phyloP scores from a whole-genome alignment of 2,888 invertebrate species.

The Cataglyphis livida region DNA sequence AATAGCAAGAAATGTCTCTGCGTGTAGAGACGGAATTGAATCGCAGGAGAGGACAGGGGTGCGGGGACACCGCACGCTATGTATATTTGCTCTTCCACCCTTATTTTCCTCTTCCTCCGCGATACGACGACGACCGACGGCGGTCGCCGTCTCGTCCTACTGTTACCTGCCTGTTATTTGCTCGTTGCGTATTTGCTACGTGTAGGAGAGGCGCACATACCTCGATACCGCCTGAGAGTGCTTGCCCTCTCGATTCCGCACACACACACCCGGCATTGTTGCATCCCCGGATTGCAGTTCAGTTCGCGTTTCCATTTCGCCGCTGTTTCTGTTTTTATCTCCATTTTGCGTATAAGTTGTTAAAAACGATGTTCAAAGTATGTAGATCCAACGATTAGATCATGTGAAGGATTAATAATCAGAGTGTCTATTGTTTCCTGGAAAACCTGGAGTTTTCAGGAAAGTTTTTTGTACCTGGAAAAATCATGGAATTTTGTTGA shows the following conservation, averaged over 20 bases:
- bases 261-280: not conserved
- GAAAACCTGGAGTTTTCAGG: no score
- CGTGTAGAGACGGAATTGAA: conserved; percentile 57
- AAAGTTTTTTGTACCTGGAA: no score
- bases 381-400: not conserved
- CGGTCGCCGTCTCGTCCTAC: conserved; percentile 30
- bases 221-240: conserved; percentile 43
- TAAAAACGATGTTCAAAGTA: not conserved
- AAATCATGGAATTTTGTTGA: no score
- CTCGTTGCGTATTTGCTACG: conserved; percentile 56
- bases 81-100: conserved; percentile 50
- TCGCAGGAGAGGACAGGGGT: conserved; percentile 39
- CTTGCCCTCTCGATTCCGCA: conserved; percentile 42
- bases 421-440: no score
- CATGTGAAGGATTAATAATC: not conserved
- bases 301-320: conserved; percentile 15
- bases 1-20: not conserved
- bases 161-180: conserved; percentile 50
- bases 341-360: conserved; percentile 12
- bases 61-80: conserved; percentile 29
- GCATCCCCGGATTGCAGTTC: conserved; percentile 23
- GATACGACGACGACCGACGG: conserved; percentile 15
- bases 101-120: conserved; percentile 33
- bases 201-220: conserved; percentile 36
- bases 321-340: not conserved